Base-by-base conservation (phyloP, 2,113 vertebrate species). In the Phrynosoma blainvillii region DNA sequence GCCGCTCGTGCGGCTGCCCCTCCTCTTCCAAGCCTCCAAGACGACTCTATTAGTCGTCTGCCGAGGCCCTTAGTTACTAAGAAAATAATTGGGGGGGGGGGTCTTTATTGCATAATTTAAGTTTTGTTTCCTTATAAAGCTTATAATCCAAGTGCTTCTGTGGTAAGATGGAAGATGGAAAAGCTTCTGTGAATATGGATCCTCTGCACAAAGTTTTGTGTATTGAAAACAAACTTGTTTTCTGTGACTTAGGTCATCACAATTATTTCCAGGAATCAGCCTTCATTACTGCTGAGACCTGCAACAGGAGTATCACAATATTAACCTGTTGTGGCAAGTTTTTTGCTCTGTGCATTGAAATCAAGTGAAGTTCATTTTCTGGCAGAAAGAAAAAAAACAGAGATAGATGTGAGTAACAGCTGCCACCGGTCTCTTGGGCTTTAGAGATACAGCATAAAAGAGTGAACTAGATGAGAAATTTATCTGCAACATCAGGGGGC, bases 81-180 rank as follows among this genome's bases (percentile, higher is more conserved):
- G 82, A 32, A 85, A 87, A 89, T 93, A 86, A 86, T 85, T 91
- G n/a, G 36, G 36, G 36, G 88, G 82, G 16, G 42, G 25, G 75
- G 92, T 93, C 91, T 85, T 87, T 85, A 89, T 84, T 89, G 89
- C 90, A 87, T 87, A 84, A 92, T 79, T 84, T 47, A 88, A 52
- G 84, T 74, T 84, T 23, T 73, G 66, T 74, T 84, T 87, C 79
- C 90, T 91, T 88, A 83, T 65, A 56, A 5, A 23, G 25, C 78
- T 78, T 78, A n/a, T 32, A 52, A 40, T 40, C 59, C 0, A 13
- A 27, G 32, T 79, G 90, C 77, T 91, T 85, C 52, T 88, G 78
- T 83, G 90, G 74, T 77, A 84, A 89, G 42, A n/a, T 20, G 66
- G 71, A 92, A 92, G 87, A 1, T 88, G 71, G 4, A 13, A 20